These are phyloP conservation scores for Hepsetus odoe DNA, from an alignment of 2,113 vertebrate genomes.

Conservation along the genomic window DNA sequence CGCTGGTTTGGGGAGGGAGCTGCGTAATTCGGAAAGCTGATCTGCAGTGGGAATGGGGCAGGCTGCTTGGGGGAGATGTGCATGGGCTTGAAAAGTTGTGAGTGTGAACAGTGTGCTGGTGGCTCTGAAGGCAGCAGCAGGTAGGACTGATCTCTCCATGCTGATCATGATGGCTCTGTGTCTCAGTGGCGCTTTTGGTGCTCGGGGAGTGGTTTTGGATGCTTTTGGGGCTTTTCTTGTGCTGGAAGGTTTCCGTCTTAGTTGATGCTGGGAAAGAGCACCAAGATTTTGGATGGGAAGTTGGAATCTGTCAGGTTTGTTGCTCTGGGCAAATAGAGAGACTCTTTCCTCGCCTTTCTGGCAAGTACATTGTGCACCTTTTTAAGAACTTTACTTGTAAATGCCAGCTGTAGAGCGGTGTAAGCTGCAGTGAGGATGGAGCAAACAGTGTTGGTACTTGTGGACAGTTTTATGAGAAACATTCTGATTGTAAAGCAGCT, in stretches of 20 bases:
- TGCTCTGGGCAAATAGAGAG: background rate
- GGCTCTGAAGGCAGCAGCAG: background rate
- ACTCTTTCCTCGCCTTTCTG: background rate
- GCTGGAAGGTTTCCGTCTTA: too few relatives aligned
- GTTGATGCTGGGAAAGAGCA: background rate
- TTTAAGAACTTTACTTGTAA: background rate
- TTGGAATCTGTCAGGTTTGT: too few relatives aligned
- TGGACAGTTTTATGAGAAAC: background rate
- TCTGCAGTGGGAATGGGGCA: background rate
- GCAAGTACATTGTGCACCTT: background rate
- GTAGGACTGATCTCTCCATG: background rate
- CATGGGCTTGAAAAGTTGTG: background rate
- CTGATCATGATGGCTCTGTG: background rate
- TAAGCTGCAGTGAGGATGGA: background rate
- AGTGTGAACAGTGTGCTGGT: background rate
- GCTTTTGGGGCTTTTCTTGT: too few relatives aligned
- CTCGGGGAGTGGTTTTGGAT: too few relatives aligned
- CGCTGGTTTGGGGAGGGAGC: conserved; percentile 67
- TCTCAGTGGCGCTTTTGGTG: background rate
- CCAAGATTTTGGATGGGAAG: background rate
- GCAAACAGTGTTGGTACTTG: too few relatives aligned
- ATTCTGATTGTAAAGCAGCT: background rate
- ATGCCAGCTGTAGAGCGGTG: background rate
- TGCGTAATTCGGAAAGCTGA: conserved; percentile 13
- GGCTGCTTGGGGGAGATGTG: background rate